These are phyloP conservation scores for Chlamydotis undulata DNA, from an alignment of 2,113 vertebrate genomes.

Conservation along the genomic window DNA sequence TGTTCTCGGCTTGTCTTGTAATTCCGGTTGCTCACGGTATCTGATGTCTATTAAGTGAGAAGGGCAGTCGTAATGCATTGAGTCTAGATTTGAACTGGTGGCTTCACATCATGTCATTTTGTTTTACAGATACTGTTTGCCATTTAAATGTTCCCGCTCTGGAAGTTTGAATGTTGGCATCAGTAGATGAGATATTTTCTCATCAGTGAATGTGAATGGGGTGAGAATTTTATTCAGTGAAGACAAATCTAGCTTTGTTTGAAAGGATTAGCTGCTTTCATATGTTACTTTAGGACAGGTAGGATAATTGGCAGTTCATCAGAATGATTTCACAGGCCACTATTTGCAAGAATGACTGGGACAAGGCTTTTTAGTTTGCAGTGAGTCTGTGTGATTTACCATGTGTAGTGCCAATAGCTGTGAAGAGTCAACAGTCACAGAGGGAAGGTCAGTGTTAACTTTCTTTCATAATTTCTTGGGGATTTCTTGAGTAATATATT, in stretches of 20 bases:
- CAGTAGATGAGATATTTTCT: not conserved
- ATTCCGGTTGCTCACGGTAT: not conserved
- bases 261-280: constrained; percentile 39
- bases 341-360: not conserved
- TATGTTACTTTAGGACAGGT: constrained; percentile 27
- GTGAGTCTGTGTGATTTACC: constrained; percentile 46
- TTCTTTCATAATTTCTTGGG: not conserved
- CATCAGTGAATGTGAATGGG: not conserved
- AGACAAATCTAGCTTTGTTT: not conserved
- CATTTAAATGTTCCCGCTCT: constrained; percentile 1
- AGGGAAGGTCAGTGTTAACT: constrained; percentile 46
- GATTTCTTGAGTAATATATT: not conserved
- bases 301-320: constrained; percentile 40
- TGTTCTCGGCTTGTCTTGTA: not conserved
- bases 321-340: not conserved
- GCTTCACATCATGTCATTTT: constrained; percentile 1
- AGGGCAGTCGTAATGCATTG: constrained; percentile 27
- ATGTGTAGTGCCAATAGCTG: constrained; percentile 24
- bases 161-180: not conserved
- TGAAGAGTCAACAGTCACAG: not conserved
- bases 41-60: constrained; percentile 36
- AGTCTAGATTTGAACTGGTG: constrained; percentile 7
- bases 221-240: not conserved
- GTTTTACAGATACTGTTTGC: constrained; percentile 3
- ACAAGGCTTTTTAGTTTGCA: constrained; percentile 10